These are phyloP conservation scores for Alcedo quadribrachys DNA, from an alignment of 2,797 vertebrate genomes.

Conservation along the genomic window DNA sequence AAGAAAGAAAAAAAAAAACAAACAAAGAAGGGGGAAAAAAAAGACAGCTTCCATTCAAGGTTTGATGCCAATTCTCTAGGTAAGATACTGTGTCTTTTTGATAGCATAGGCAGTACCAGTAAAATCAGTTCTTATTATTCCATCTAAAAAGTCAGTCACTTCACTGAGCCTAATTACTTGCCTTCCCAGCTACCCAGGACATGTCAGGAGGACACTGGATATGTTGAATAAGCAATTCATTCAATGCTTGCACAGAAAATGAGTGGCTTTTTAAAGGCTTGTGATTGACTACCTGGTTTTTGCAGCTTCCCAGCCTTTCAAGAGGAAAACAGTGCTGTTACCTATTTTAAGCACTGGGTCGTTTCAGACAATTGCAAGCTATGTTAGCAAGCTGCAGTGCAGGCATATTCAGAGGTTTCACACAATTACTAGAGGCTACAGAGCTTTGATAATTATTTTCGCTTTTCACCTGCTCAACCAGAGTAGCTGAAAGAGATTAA, in stretches of 20 bases:
- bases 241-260: not conserved
- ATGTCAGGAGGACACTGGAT: not conserved
- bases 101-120: not conserved
- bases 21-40: not conserved
- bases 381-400: constrained; percentile 17
- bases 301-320: constrained; percentile 9
- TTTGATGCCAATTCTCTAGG: not conserved
- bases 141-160: not conserved
- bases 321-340: not conserved
- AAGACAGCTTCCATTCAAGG: not conserved
- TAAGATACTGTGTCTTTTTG: not conserved
- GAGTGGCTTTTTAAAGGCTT: not conserved
- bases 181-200: not conserved
- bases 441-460: constrained; percentile 64
- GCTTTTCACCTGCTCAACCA: constrained; percentile 60
- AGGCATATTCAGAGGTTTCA: constrained; percentile 32
- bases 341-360: constrained; percentile 37
- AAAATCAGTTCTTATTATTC: constrained; percentile 4
- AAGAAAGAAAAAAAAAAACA: not conserved
- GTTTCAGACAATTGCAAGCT: constrained; percentile 39
- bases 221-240: constrained; percentile 31
- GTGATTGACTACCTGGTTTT: constrained; percentile 14
- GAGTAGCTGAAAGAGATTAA: constrained; percentile 55
- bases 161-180: not conserved
- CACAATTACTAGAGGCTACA: constrained; percentile 32